These are phyloP conservation scores for Pseudochromis fuscus DNA, from an alignment of 2,797 vertebrate genomes.

Conservation along the genomic window DNA sequence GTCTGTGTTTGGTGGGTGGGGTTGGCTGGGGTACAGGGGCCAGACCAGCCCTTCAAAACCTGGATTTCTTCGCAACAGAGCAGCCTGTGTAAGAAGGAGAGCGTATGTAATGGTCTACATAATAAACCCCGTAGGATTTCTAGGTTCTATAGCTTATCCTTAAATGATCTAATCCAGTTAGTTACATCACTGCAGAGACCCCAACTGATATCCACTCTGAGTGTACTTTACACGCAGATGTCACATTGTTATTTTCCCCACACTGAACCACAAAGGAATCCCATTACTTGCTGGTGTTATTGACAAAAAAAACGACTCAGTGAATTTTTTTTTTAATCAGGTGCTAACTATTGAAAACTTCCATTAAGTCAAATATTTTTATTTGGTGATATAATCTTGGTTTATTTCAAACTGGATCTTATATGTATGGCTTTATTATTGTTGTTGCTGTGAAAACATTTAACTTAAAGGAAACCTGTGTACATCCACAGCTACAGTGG, in stretches of 20 bases:
- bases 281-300: neutral
- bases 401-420: neutral
- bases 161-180: conserved; percentile 42
- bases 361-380: neutral
- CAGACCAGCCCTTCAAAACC: conserved; percentile 52
- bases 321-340: conserved; percentile 1
- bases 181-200: conserved; percentile 43
- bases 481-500: neutral
- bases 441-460: neutral
- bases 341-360: conserved; percentile 1
- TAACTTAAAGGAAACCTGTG: neutral
- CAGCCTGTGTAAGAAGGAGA: conserved; percentile 16
- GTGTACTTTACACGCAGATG: conserved; percentile 30
- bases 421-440: neutral
- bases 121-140: conserved; percentile 42
- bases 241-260: conserved; percentile 22
- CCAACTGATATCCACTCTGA: conserved; percentile 26
- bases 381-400: neutral
- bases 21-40: conserved; percentile 43
- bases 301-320: conserved; percentile 13
- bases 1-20: conserved; percentile 69
- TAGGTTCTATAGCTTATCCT: conserved; percentile 36
- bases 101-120: conserved; percentile 39
- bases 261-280: conserved; percentile 18
- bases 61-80: conserved; percentile 55